These are phyloP conservation scores for Leucozona laternaria DNA, from an alignment of 2,888 invertebrate genomes.

Conservation along the genomic window DNA sequence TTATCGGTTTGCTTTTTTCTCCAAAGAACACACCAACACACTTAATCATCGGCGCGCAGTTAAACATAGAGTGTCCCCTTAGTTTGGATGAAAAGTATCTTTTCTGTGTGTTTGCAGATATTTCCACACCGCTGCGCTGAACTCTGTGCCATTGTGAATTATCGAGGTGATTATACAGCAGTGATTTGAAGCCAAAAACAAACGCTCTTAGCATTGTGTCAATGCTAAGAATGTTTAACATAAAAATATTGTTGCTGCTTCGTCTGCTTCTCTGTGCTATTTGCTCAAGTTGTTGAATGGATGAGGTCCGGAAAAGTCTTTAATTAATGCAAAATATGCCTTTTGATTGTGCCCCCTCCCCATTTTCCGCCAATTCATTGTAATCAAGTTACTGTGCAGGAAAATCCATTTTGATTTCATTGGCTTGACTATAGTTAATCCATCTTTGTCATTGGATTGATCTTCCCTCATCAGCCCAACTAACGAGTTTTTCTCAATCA, in stretches of 20 bases:
- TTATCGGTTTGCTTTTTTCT: conserved; percentile 28
- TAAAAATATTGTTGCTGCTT: conserved; percentile 42
- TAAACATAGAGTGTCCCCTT: conserved; percentile 30
- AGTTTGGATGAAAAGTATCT: conserved; percentile 5
- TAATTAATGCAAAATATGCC: conserved; percentile 22
- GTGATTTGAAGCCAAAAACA: conserved; percentile 38
- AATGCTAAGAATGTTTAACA: conserved; percentile 66
- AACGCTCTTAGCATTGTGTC: conserved; percentile 67
- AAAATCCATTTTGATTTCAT: conserved; percentile 31
- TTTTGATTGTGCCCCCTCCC: neutral
- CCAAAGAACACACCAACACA: conserved; percentile 42
- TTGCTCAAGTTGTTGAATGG: conserved; percentile 17
- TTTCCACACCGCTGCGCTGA: conserved; percentile 16
- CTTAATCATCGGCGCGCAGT: conserved; percentile 20
- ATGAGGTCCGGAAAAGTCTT: conserved; percentile 61
- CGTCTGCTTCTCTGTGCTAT: conserved; percentile 7
- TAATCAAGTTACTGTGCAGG: conserved; percentile 6
- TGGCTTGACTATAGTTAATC: conserved; percentile 31
- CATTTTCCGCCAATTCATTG: neutral
- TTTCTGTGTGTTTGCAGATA: neutral
- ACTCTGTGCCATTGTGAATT: conserved; percentile 51
- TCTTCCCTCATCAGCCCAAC: conserved; percentile 47
- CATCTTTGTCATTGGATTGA: conserved; percentile 40
- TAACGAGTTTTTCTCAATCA: conserved; percentile 65
- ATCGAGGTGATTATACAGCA: conserved; percentile 58